These are phyloP conservation scores for Pangasius macronema DNA, from an alignment of 2,797 vertebrate genomes.

Conservation along the genomic window DNA sequence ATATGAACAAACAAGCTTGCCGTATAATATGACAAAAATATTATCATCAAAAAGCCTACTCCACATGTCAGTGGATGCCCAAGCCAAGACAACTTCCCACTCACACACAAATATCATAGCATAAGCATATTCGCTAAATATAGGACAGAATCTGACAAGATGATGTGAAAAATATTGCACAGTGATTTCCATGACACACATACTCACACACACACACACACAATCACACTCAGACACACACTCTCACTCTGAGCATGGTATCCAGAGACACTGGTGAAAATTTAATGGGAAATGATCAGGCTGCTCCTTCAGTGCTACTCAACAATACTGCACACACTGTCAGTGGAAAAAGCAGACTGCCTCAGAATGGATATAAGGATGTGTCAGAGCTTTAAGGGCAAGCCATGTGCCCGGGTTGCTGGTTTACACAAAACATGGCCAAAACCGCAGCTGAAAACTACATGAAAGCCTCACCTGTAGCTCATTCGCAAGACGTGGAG, in stretches of 20 bases:
- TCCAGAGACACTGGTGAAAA: conserved; percentile 48
- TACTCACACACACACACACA: not conserved
- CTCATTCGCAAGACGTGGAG: conserved; percentile 76
- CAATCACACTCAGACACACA: not conserved
- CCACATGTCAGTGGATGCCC: not conserved
- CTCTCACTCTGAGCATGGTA: conserved; percentile 26
- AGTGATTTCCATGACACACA: not conserved
- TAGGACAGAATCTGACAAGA: not conserved
- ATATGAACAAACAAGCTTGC: not conserved
- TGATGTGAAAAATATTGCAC: not conserved
- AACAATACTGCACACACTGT: conserved; percentile 10
- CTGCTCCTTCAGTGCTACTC: not conserved
- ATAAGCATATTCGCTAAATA: not conserved
- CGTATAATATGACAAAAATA: not conserved
- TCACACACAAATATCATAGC: not conserved
- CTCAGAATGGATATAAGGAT: not conserved
- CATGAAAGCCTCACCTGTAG: conserved; percentile 75
- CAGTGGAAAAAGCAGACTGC: not conserved
- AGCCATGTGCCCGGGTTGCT: not conserved
- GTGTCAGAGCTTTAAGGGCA: not conserved
- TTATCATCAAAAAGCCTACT: not conserved
- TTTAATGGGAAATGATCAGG: not conserved
- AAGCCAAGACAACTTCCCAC: not conserved
- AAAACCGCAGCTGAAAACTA: not conserved
- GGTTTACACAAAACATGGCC: not conserved